Evolutionary conservation across 2,888 invertebrate species (phyloP), one percentile per base, ranked within the genome.

Genomic region (Amblyjoppa fuscipennis): DNA sequence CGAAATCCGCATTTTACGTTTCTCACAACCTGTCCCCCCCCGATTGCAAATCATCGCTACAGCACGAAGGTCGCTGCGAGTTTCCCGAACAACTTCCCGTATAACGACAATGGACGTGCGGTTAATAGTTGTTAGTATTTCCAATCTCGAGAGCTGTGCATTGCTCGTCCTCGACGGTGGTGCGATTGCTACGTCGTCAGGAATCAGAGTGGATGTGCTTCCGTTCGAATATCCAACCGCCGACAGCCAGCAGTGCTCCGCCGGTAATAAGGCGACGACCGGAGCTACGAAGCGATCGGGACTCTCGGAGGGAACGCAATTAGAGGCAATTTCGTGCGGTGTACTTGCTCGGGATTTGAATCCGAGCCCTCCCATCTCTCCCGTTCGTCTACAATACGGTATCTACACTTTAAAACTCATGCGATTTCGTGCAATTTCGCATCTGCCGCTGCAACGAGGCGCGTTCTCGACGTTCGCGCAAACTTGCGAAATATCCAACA

Each of bases 291-390:
- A 69, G 45, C 68, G 45, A 69, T 69, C 68, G n/a, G 25, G 45
- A 49, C 45, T 45, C 45, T 49, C 68, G 28, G 49, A 70, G 28
- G 31, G 31, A 70, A 51, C 70, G 51, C 70, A 51, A 70, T 70
- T 70, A 53, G 70, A 20, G 9, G 70, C 51, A 70, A 70, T 70
- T 51, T 31, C 41, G 49, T 69, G 68, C 25, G 68, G 68, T 25
- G 25, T 5, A 45, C 68, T 41, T 45, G 16, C 20, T 45, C 20
- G 2, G 68, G 13, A 11, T 41, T 31, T 20, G 59, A 61, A 61
- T 16, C 59, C 28, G 25, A 25, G 61, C 61, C 31, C 5, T 5
- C 41, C 41, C 11, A 34, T 31, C 6, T 5, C 25, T 31, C 61
- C 31, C 61, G 5, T 34, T n/a, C 34, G 34, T 34, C 34, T 34